phyloP scores from a whole-genome alignment of 2,888 invertebrate species.

The Urechis unicinctus region DNA sequence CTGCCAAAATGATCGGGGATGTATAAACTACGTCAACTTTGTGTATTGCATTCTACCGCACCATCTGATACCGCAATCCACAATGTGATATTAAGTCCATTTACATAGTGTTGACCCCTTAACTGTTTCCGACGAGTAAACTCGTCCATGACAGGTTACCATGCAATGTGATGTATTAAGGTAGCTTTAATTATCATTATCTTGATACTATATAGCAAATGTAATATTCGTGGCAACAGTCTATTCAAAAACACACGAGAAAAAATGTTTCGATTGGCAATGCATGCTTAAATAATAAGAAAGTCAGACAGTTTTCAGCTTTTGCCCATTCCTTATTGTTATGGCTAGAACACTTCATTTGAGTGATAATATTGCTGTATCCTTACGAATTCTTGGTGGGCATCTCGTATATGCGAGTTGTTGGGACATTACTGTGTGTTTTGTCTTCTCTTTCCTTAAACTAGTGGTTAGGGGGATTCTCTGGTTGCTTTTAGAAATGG shows the following conservation, averaged over 20 bases:
- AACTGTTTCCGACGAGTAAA: too few relatives aligned
- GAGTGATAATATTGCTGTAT: constrained; percentile 53
- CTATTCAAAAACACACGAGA: too few relatives aligned
- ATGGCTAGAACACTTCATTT: constrained; percentile 51
- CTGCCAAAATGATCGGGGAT: constrained; percentile 34
- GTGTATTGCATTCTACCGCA: constrained; percentile 45
- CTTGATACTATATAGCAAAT: too few relatives aligned
- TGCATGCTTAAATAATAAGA: too few relatives aligned
- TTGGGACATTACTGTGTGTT: too few relatives aligned
- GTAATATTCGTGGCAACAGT: too few relatives aligned
- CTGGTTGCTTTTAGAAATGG: constrained; percentile 67
- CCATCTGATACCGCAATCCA: constrained; percentile 14
- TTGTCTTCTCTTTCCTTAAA: background rate
- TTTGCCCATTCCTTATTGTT: constrained; percentile 51
- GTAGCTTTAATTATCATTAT: too few relatives aligned
- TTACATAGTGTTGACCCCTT: background rate
- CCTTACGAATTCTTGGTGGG: constrained; percentile 27
- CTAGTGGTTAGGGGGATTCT: constrained; percentile 57
- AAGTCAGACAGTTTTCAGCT: constrained; percentile 31
- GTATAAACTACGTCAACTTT: constrained; percentile 46
- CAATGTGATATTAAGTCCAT: background rate
- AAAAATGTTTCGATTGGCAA: too few relatives aligned
- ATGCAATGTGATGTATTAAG: too few relatives aligned
- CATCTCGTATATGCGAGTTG: too few relatives aligned
- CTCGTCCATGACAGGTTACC: too few relatives aligned